Evolutionary conservation across 2,888 invertebrate genomes (phyloP).

Genomic region (Microctonus aethiopoides): DNA sequence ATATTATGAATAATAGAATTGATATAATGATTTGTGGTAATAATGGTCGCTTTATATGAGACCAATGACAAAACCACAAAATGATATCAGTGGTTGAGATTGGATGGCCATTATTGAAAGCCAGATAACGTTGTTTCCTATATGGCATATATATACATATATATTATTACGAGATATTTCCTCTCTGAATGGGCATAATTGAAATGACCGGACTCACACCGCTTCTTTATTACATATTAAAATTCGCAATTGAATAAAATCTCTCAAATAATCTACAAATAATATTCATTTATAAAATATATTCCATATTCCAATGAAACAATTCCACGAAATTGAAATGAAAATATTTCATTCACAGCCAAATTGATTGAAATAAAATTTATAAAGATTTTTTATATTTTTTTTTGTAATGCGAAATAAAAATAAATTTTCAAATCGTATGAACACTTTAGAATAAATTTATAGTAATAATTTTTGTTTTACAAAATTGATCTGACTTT

Average conservation of each 20-base stretch:
- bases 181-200: neutral
- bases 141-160: too few species aligned
- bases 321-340: neutral
- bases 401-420: too few species aligned
- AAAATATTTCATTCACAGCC: too few species aligned
- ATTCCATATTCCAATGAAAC: too few species aligned
- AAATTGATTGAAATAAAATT: too few species aligned
- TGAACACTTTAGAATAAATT: too few species aligned
- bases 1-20: neutral
- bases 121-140: too few species aligned
- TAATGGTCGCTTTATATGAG: neutral
- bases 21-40: slow-evolving; percentile 3
- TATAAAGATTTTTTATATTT: too few species aligned
- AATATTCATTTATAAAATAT: too few species aligned
- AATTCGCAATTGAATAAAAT: neutral
- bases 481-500: too few species aligned
- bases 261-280: neutral
- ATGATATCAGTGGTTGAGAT: slow-evolving; percentile 21
- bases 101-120: slow-evolving; percentile 10
- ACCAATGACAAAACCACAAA: slow-evolving; percentile 12
- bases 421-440: too few species aligned
- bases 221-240: neutral
- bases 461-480: too few species aligned
- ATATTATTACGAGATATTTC: neutral
- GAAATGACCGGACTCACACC: neutral